Percentiles rank a stretch among this genome's conserved stretches.
Evolutionary conservation across 2,888 invertebrate genomes (phyloP).

Genomic region (Lasioglossum villosulum): DNA sequence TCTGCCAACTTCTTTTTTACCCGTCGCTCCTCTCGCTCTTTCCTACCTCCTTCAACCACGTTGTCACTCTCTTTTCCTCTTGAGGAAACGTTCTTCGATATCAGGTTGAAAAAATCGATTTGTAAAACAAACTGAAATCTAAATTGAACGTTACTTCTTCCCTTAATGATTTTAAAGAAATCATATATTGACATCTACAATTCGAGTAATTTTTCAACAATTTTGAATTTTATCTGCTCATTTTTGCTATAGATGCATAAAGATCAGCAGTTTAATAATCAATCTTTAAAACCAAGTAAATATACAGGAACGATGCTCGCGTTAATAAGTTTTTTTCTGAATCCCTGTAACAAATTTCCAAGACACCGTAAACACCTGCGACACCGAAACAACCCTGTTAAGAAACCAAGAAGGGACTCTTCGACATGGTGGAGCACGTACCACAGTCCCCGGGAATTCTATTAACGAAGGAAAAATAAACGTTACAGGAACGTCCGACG

Average conservation of each 20-base stretch:
- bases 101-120: not conserved
- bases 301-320: not conserved
- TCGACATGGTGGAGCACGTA: conserved; percentile 18
- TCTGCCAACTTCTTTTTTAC: conserved; percentile 50
- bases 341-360: not conserved
- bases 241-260: too few species aligned
- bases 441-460: conserved; percentile 21
- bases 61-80: not conserved
- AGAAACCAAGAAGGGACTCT: not conserved
- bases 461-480: conserved; percentile 48
- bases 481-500: conserved; percentile 15
- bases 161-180: too few species aligned
- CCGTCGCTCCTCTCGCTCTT: not conserved
- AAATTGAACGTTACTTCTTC: too few species aligned
- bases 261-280: not conserved
- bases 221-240: too few species aligned
- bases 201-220: too few species aligned
- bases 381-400: not conserved
- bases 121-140: too few species aligned
- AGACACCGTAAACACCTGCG: not conserved
- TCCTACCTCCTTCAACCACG: not conserved
- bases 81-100: too few species aligned
- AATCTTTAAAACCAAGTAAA: not conserved
- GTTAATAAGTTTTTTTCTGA: not conserved
- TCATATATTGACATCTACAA: too few species aligned